Base-by-base conservation (phyloP, 2,113 vertebrate genomes). In the Telmatochromis sp. region DNA sequence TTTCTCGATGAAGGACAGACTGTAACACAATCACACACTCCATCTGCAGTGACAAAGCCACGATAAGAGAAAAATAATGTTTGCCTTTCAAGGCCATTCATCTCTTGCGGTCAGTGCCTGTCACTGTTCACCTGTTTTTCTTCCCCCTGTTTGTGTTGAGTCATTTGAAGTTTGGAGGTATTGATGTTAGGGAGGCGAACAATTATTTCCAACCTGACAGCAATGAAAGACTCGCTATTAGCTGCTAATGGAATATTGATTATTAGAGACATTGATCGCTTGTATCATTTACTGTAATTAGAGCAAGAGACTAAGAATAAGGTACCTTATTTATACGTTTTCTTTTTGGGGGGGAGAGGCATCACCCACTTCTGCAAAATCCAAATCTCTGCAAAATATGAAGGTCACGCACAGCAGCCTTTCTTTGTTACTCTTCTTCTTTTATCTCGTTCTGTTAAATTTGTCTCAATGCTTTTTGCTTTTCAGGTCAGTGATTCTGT, bases 1-100 rank as follows among this genome's bases (percentile, higher is more conserved):
- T 75, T 60, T 81, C 9, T n/a, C 4, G 90, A 80, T 63, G 49
- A 92, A 91, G 90, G 93, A 81, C 86, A 55, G 45, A n/a, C 13
- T 19, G 31, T 81, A 83, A 85, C 63, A 8, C 60, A 63, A 60
- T 80, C 89, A 81, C 83, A 68, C 84, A 79, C 87, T 81, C 79
- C 23, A 28, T 81, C 85, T 82, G 58, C 68, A 3, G 60, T 17
- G 68, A 90, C 83, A 58, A 70, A 87, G 85, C 60, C 15, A 7
- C 42, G 35, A 23, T 65, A 81, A 87, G 45, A 86, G 65, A 57
- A 82, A 70, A 86, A 83, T 81, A 58, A 68, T 75, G 78, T 86
- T 81, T 87, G 80, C 79, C 87, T 91, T 79, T 82, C 33, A 54
- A 45, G 80, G 80, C 80, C 37, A 47, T 92, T 86, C 82, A 70